Evolutionary conservation across 2,113 vertebrate genomes (phyloP).

Genomic region (Oreocharis arfaki): DNA sequence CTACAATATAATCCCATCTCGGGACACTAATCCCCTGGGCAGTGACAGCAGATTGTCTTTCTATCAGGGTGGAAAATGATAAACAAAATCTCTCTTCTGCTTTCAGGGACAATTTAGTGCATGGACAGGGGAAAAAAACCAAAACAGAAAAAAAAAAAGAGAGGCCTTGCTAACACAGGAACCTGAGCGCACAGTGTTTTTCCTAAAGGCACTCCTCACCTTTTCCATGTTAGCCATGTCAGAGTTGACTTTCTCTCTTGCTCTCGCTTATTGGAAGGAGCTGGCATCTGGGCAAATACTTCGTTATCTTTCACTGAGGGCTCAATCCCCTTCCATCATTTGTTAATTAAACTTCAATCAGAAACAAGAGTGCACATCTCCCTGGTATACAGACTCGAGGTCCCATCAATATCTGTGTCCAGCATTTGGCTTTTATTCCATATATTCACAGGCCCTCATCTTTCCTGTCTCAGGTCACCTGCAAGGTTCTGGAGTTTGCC

Average conservation of each 20-base stretch:
- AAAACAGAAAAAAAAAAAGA: neutral
- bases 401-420: neutral
- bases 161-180: neutral
- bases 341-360: constrained; percentile 11
- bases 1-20: constrained; percentile 63
- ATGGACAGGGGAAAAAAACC: neutral
- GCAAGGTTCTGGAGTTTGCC: neutral
- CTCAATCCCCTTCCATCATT: neutral
- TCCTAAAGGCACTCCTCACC: neutral
- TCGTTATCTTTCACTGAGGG: neutral
- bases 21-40: constrained; percentile 47
- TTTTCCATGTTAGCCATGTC: neutral
- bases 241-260: neutral
- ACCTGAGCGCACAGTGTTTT: rapidly evolving
- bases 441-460: neutral
- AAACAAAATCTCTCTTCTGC: constrained; percentile 15
- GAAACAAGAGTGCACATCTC: neutral
- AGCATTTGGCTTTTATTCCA: constrained; percentile 43
- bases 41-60: constrained; percentile 51
- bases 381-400: neutral
- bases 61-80: constrained; percentile 21
- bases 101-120: neutral
- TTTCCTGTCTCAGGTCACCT: neutral
- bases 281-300: neutral
- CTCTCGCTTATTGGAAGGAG: neutral